These are phyloP conservation scores for Paraescarpia echinospica DNA, from an alignment of 1,140 invertebrate genomes.

Conservation along the genomic window DNA sequence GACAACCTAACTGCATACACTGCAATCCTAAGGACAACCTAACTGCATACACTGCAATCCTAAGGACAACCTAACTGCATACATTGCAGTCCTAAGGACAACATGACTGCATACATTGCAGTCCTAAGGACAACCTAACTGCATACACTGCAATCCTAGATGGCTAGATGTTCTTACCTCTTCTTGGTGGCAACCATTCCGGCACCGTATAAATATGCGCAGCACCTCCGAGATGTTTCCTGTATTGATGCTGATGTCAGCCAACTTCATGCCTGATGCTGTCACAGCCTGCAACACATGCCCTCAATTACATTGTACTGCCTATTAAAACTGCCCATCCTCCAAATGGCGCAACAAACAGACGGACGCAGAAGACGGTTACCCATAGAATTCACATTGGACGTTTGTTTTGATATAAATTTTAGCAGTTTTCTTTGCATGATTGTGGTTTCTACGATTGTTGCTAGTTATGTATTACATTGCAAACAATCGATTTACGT, in stretches of 20 bases:
- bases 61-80: background rate
- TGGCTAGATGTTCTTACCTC: background rate
- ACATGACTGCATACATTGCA: background rate
- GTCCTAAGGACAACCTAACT: background rate
- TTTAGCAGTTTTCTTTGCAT: too few species aligned
- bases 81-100: background rate
- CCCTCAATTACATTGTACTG: background rate
- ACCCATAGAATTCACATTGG: too few species aligned
- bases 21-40: background rate
- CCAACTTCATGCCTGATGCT: slow-evolving; percentile 82
- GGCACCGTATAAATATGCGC: slow-evolving; percentile 82
- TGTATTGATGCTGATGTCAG: slow-evolving; percentile 88
- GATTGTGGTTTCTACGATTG: too few species aligned
- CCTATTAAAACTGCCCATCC: too few species aligned
- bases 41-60: background rate
- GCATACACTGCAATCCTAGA: background rate
- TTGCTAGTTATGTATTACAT: too few species aligned
- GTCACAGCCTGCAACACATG: slow-evolving; percentile 62
- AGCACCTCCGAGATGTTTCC: slow-evolving; percentile 89
- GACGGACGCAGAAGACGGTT: too few species aligned
- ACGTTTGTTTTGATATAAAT: too few species aligned
- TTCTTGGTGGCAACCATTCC: slow-evolving; percentile 36
- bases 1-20: background rate
- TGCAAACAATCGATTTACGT: too few species aligned
- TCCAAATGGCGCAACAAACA: too few species aligned